These are phyloP conservation scores for Oxyruncus cristatus DNA, from an alignment of 2,113 vertebrate genomes.

Conservation along the genomic window DNA sequence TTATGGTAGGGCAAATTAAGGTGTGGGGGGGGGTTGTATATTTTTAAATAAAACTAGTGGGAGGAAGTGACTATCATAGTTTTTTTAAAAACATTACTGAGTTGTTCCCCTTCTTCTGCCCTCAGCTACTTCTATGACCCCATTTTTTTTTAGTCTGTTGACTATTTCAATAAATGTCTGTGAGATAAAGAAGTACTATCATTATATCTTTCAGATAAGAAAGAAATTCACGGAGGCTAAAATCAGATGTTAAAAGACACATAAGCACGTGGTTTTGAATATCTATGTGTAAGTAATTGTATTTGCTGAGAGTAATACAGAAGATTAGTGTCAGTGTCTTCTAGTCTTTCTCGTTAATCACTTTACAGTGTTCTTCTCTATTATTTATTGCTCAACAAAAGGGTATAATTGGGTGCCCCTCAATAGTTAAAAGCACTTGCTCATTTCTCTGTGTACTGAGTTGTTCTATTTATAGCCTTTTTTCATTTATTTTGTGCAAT, in stretches of 20 bases:
- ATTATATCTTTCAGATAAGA: not conserved
- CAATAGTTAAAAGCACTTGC: not conserved
- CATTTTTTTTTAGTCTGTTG: not conserved
- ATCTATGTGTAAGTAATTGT: not conserved
- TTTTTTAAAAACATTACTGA: not conserved
- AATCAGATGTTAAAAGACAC: not conserved
- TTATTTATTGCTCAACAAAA: not conserved
- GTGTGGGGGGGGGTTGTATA: rapidly evolving
- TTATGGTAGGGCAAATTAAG: not conserved
- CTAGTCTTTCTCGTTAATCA: not conserved
- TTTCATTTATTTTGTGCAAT: not conserved
- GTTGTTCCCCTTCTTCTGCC: not conserved
- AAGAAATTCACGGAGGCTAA: not conserved
- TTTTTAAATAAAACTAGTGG: not conserved
- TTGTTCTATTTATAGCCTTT: not conserved
- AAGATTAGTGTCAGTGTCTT: not conserved
- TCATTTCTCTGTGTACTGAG: not conserved
- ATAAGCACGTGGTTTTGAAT: not conserved
- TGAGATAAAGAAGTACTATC: not conserved
- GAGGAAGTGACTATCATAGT: not conserved
- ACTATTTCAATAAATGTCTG: not conserved
- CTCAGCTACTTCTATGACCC: not conserved
- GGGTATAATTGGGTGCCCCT: not conserved
- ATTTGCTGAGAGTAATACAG: not conserved
- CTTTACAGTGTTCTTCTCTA: not conserved